Base-by-base conservation (phyloP, 1,140 invertebrate genomes). In the Drosophila repletoides region DNA sequence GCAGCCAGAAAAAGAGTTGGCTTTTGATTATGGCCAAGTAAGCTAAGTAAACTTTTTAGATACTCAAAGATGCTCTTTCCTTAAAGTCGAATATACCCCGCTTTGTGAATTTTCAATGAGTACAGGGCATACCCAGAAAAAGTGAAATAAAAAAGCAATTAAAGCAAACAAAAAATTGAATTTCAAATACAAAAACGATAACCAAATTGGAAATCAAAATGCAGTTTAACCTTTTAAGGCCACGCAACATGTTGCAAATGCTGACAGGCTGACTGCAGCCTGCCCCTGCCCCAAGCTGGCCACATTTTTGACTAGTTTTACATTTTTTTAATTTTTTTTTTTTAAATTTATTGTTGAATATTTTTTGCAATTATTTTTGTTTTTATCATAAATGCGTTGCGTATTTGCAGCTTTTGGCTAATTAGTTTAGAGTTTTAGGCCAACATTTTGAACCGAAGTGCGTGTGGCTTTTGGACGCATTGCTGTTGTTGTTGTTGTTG, bases 151-250 rank as follows among this genome's bases (percentile, higher is more conserved):
- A 14, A 46, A 60, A 52, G 48, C 64, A 61, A 67, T 67, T 67
- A 67, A 67, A 67, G 64, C 64, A 48, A 55, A 34, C 41, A 51
- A 75, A 60, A 81, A 83, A 76, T 56, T 36, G 19, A 61, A 71
- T 75, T 43, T 68, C 34, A 55, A 79, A 70, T 48, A 55, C 45
- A 49, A 75, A 40, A 46, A 29, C 41, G 52, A 59, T 66, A 56
- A 36, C 31, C 34, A 38, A 24, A 56, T 49, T 26, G 28, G 49
- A 40, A 66, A 56, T 65, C 60, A 69, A 40, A 80, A 75, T 86
- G 80, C 80, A 80, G 80, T 87, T 84, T 75, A 66, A 69, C 68
- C 75, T 80, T 84, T 66, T 84, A 72, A 21, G 80, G 59, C 29
- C 31, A 17, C 21, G 49, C 58, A 84, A 65, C 77, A 51, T 63